Evolutionary conservation across 2,888 invertebrate genomes (phyloP), one percentile per base, ranked within the genome.

Genomic region (Deilephila elpenor): DNA sequence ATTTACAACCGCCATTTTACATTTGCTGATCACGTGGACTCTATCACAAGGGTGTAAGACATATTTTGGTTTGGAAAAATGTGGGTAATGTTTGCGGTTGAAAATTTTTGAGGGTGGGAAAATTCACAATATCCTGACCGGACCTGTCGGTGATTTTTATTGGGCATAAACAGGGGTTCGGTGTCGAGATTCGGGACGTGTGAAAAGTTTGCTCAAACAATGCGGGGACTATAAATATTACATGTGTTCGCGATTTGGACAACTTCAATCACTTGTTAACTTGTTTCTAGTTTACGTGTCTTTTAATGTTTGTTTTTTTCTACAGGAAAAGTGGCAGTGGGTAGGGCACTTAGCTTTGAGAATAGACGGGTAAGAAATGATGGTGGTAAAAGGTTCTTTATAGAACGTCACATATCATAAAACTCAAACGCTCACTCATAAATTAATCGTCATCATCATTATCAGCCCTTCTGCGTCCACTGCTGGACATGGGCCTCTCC

Each of bases 91-190:
- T 82, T 83, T 75, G 86, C 82, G 70, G 72, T 76, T 76, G 80
- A 78, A 86, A 87, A 89, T 89, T 89, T 89, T 91, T 86, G 85
- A 88, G 91, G 91, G 89, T 89, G 88, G 86, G 91, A 91, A 93
- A 92, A 89, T 89, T 88, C 84, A 84, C 88, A 88, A 92, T 93
- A 90, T 93, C 92, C 93, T 88, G 83, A 86, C 90, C 90, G 93
- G 93, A 92, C 91, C 83, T 85, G 81, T 85, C 84, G 88, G 90
- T 89, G 89, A 91, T 92, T 93, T 93, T 94, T 94, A 94, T 94
- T 93, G 90, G 89, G 87, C 86, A 88, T 88, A 87, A 89, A 92
- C 89, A 90, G 87, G 93, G 93, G 92, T 88, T 82, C 82, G 75
- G 74, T 74, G 84, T 84, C 75, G 88, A 83, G 88, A 89, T 90